A percentile compares a stretch with the other conserved stretches of the same genome.
Conservation (phyloP, 2,797 vertebrate species). For the Ambastaia sidthimunki region DNA sequence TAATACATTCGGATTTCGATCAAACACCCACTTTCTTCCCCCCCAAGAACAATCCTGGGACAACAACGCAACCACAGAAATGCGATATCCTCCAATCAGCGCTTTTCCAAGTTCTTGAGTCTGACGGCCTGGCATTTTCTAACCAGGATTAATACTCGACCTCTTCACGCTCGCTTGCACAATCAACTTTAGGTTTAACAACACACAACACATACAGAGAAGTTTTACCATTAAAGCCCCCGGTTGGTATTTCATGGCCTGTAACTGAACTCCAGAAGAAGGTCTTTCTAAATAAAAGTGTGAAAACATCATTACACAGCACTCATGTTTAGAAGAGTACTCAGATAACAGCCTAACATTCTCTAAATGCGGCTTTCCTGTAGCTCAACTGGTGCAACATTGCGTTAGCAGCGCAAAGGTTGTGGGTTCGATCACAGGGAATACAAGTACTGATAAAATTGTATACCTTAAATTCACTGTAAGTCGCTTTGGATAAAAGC, state of each 20-base stretch:
- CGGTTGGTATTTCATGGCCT: constrained; percentile 36
- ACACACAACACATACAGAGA: constrained; percentile 4
- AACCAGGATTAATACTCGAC: constrained; percentile 37
- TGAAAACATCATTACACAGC: constrained; percentile 57
- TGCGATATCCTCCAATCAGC: constrained; percentile 51
- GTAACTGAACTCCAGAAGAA: constrained; percentile 14
- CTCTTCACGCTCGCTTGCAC: constrained; percentile 18
- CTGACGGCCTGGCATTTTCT: constrained; percentile 8
- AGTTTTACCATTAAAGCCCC: constrained; percentile 9
- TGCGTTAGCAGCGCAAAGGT: too few species aligned
- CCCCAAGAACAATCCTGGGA: constrained; percentile 57
- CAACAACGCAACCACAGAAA: constrained; percentile 60
- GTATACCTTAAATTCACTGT: too few species aligned
- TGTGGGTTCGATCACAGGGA: too few species aligned
- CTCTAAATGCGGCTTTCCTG: too few species aligned
- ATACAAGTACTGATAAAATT: too few species aligned
- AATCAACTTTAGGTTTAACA: constrained; percentile 47
- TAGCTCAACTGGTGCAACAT: too few species aligned
- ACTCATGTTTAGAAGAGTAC: constrained; percentile 1
- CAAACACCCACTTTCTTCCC: constrained; percentile 56
- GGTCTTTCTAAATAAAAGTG: constrained; percentile 26
- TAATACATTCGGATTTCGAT: constrained; percentile 62
- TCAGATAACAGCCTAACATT: too few species aligned
- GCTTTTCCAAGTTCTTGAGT: constrained; percentile 50
- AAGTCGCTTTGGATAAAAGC: too few species aligned